A percentile compares a stretch with the other conserved stretches of the same genome.
phyloP scores from a whole-genome alignment of 1,140 invertebrate genomes.

The Portunus trituberculatus region DNA sequence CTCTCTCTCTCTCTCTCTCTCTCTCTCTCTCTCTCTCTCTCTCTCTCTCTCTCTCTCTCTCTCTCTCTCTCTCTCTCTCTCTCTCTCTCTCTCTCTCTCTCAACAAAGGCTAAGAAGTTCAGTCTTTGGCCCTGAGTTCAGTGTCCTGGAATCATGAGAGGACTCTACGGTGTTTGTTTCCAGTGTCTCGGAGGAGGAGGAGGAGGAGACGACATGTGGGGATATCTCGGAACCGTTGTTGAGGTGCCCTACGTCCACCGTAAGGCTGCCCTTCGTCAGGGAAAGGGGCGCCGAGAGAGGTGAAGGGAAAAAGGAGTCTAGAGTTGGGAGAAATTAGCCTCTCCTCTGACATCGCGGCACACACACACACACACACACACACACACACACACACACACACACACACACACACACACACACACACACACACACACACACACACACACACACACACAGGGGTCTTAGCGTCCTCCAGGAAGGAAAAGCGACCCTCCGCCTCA shows the following conservation, averaged over 20 bases:
- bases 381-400: constrained; percentile 37
- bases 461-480: no score
- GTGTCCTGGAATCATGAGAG: constrained; percentile 25
- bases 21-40: neutral
- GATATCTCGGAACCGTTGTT: no score
- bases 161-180: neutral
- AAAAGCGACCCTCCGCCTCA: neutral
- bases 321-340: neutral
- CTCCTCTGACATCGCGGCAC: neutral
- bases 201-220: neutral
- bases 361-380: neutral
- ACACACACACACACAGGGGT: constrained; percentile 39
- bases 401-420: constrained; percentile 49
- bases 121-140: constrained; percentile 67
- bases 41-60: constrained; percentile 16
- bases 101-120: constrained; percentile 25
- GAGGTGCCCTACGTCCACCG: no score
- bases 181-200: neutral
- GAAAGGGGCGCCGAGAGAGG: neutral
- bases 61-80: neutral
- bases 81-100: neutral
- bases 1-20: constrained; percentile 20
- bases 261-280: no score
- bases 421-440: constrained; percentile 61
- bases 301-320: neutral